Evolutionary conservation across 2,113 vertebrate species (phyloP).

Genomic region (Seriola rivoliana): DNA sequence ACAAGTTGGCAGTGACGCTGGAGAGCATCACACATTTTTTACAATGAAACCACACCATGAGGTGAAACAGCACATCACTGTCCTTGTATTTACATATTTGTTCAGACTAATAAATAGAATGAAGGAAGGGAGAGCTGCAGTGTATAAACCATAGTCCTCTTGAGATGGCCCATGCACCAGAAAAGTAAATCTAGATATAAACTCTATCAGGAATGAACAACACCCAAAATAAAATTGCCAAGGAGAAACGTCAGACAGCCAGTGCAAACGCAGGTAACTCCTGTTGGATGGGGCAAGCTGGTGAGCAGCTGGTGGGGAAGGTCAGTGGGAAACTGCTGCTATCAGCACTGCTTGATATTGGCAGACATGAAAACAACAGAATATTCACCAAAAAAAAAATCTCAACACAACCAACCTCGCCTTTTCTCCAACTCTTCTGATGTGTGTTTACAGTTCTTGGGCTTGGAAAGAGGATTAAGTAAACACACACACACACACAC

Average conservation of each 20-base stretch:
- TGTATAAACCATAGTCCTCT: slow-evolving; percentile 60
- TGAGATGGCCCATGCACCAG: slow-evolving; percentile 68
- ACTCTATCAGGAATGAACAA: slow-evolving; percentile 52
- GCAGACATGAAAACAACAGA: slow-evolving; percentile 63
- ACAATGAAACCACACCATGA: slow-evolving; percentile 39
- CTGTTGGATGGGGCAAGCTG: slow-evolving; percentile 50
- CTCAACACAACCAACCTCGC: slow-evolving; percentile 30
- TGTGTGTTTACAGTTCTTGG: slow-evolving; percentile 71
- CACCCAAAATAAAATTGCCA: slow-evolving; percentile 38
- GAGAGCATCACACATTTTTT: slow-evolving; percentile 34
- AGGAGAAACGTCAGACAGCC: slow-evolving; percentile 44
- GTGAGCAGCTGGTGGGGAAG: slow-evolving; percentile 80
- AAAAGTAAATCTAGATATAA: slow-evolving; percentile 63
- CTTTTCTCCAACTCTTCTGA: slow-evolving; percentile 49
- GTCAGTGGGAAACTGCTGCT: slow-evolving; percentile 77
- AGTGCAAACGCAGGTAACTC: slow-evolving; percentile 46
- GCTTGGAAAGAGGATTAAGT: slow-evolving; percentile 70
- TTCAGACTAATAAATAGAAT: slow-evolving; percentile 71
- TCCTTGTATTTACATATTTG: slow-evolving; percentile 77
- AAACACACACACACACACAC: slow-evolving; percentile 53
- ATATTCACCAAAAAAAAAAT: slow-evolving; percentile 39
- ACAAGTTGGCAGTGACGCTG: slow-evolving; percentile 41
- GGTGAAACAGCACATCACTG: slow-evolving; percentile 37
- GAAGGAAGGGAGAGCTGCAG: slow-evolving; percentile 44
- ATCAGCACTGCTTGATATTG: slow-evolving; percentile 75